Base-by-base conservation (phyloP, 2,797 vertebrate species). In the Intellagama lesueurii region DNA sequence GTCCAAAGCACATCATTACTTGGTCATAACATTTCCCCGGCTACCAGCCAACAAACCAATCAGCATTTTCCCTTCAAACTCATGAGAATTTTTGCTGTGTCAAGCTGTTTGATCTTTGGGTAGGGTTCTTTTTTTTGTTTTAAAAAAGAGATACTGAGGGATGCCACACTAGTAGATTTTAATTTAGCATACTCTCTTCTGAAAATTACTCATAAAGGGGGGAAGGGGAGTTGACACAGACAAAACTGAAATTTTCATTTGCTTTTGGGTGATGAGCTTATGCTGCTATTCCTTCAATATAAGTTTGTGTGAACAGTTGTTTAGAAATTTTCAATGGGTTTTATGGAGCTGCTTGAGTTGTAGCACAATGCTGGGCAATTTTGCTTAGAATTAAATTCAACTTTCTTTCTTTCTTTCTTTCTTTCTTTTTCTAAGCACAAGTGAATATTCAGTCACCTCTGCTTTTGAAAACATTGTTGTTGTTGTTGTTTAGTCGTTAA, bases 1-100 rank as follows among this genome's bases (percentile, higher is more conserved):
- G 98, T 98, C 98, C 98, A 97, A 97, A 97, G 96, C 96, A 97
- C 96, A 96, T 97, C 98, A 98, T 98, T 98, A 98, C 97, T 97
- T 52, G 97, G 97, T 98, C 98, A 98, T 98, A 98, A 98, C 97
- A 98, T 97, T 97, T 95, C 96, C 97, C 97, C 97, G 96, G 97
- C 96, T 97, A 97, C 95, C 96, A 97, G 97, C 97, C 97, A 97
- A 96, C 96, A 97, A 97, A 97, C 97, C 97, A 97, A 97, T 97
- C 97, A 97, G 97, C 96, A 95, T 96, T 96, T 97, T 94, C 97
- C 94, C 35, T 22, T 94, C 96, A 96, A 96, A 96, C 96, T 97
- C 95, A 94, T 95, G 89, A 97, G 96, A 96, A 97, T 97, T 97
- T 98, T 97, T 97, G 96, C 97, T 96, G 96, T 97, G 96, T 98